Conservation (phyloP, 35 echinoderm and acorn worm genomes). For the Apostichopus parvimensis region DNA sequence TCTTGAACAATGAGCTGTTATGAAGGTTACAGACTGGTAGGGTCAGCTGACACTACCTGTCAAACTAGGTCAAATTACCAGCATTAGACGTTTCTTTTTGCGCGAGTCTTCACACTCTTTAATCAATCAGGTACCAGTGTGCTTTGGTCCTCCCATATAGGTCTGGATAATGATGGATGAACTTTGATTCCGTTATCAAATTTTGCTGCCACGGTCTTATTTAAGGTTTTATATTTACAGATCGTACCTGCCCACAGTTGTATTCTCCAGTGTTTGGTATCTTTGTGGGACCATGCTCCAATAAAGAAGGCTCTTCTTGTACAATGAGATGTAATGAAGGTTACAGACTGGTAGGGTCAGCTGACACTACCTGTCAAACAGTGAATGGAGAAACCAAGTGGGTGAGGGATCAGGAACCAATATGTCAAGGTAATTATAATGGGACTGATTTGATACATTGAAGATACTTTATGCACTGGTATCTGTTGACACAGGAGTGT, state of each 20-base stretch:
- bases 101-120: no score
- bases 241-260: slow-evolving; percentile 33
- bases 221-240: not conserved
- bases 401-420: not conserved
- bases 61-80: no score
- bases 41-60: not conserved
- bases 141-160: no score
- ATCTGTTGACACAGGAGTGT: no score
- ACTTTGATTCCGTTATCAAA: no score
- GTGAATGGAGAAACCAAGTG: not conserved
- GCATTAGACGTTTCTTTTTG: no score
- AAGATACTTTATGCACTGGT: no score
- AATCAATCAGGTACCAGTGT: no score
- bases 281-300: slow-evolving; percentile 12
- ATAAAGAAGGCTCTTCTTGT: slow-evolving; percentile 25
- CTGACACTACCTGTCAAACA: slow-evolving; percentile 2
- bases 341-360: slow-evolving; percentile 25
- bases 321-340: not conserved
- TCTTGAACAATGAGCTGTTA: slow-evolving; percentile 1
- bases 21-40: slow-evolving; percentile 19
- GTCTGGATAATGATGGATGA: no score
- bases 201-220: no score
- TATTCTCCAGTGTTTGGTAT: slow-evolving; percentile 32
- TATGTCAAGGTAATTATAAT: slow-evolving; percentile 31
- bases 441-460: no score